phyloP scores from a whole-genome alignment of 2,113 vertebrate genomes.

The Psettodes erumei region DNA sequence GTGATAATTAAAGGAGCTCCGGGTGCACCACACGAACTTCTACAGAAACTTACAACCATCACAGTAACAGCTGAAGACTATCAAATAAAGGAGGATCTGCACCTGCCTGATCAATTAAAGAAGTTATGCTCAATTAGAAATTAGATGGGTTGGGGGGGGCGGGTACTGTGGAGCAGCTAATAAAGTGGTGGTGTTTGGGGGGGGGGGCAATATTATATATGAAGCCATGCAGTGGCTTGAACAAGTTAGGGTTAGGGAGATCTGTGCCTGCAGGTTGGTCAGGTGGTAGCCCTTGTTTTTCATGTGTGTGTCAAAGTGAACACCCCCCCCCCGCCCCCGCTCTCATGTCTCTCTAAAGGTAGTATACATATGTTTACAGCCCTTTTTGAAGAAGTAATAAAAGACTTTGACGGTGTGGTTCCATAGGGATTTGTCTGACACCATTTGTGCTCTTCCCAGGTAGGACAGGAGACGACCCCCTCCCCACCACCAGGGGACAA shows the following conservation, averaged over 20 bases:
- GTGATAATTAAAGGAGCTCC: constrained; percentile 58
- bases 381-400: constrained; percentile 57
- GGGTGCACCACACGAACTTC: constrained; percentile 47
- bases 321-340: constrained; percentile 4
- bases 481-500: not conserved
- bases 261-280: too few species aligned
- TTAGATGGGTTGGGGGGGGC: constrained; percentile 16
- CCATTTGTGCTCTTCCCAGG: constrained; percentile 50
- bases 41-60: constrained; percentile 52
- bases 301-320: not conserved
- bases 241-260: constrained; percentile 8
- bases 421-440: constrained; percentile 29
- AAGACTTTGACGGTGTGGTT: constrained; percentile 43
- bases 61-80: constrained; percentile 29
- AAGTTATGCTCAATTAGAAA: constrained; percentile 67
- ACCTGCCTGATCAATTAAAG: constrained; percentile 69
- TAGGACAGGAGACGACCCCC: constrained; percentile 3
- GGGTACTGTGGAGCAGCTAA: constrained; percentile 18
- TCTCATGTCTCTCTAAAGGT: constrained; percentile 39
- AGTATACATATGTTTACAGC: constrained; percentile 54
- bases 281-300: constrained; percentile 72
- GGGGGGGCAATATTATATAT: constrained; percentile 3
- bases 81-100: constrained; percentile 43
- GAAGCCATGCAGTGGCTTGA: constrained; percentile 46
- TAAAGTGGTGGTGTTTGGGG: not conserved